Conservation (phyloP, 1,140 invertebrate species). For the Gryon sp. region DNA sequence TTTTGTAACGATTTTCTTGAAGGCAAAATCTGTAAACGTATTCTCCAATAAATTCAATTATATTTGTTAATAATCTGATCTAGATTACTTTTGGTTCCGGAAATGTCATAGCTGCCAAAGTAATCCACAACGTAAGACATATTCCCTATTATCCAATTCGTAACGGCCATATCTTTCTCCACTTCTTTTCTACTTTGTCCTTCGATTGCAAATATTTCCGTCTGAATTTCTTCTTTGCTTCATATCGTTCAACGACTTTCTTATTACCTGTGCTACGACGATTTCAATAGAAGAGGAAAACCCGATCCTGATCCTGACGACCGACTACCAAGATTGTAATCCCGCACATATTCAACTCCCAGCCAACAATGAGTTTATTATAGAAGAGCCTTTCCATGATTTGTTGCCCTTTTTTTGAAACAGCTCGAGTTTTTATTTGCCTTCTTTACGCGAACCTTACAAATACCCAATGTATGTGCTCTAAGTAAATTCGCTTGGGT, state of each 20-base stretch:
- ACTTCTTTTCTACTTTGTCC: constrained; percentile 16
- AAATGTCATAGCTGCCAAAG: constrained; percentile 15
- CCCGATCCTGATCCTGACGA: constrained; percentile 42
- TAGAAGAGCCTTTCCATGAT: constrained; percentile 50
- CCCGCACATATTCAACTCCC: constrained; percentile 57
- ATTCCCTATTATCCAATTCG: constrained; percentile 13
- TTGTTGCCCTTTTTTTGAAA: constrained; percentile 56
- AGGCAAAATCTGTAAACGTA: too few species aligned
- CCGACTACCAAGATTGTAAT: constrained; percentile 57
- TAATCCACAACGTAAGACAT: constrained; percentile 28
- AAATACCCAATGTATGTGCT: background rate
- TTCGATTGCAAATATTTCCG: constrained; percentile 60
- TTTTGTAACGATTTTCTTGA: too few species aligned
- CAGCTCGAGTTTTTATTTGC: constrained; percentile 44
- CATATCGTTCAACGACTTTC: constrained; percentile 65
- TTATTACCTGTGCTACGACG: constrained; percentile 53
- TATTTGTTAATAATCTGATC: too few species aligned
- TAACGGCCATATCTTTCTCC: constrained; percentile 51
- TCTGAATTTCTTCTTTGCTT: constrained; percentile 44
- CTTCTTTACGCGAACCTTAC: constrained; percentile 18
- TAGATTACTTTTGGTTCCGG: constrained; percentile 17
- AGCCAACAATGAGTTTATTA: constrained; percentile 58
- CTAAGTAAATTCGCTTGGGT: constrained; percentile 17
- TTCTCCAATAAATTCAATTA: too few species aligned
- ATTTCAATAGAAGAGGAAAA: constrained; percentile 52